Evolutionary conservation across 2,113 vertebrate species (phyloP).

Genomic region (Ciconia stormi): DNA sequence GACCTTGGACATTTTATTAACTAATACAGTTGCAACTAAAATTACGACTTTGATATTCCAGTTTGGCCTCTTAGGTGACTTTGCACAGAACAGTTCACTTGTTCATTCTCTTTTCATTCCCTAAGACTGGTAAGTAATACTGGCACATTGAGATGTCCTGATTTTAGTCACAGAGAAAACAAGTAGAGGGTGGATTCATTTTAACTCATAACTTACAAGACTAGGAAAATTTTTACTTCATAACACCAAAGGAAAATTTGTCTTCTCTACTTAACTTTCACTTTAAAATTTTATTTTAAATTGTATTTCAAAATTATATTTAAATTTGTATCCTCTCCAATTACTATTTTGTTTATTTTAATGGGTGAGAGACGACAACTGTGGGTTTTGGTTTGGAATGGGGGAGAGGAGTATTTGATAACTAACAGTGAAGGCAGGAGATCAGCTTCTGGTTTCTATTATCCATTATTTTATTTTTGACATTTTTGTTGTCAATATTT

Average conservation of each 20-base stretch:
- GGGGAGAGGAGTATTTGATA: neutral
- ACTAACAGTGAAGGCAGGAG: neutral
- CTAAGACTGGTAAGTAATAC: neutral
- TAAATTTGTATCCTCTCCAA: neutral
- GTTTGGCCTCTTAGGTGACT: neutral
- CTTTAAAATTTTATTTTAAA: neutral
- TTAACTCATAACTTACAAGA: neutral
- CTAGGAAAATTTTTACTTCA: neutral
- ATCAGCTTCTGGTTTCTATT: neutral
- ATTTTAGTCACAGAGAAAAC: neutral
- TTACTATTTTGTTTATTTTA: neutral
- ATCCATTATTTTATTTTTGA: neutral
- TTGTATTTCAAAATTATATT: neutral
- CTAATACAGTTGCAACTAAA: neutral
- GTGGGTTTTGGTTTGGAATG: neutral
- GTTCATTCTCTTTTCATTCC: neutral
- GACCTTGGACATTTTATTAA: neutral
- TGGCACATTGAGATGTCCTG: neutral
- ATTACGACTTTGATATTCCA: neutral
- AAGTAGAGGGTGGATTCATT: neutral
- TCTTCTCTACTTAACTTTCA: neutral
- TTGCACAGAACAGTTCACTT: neutral
- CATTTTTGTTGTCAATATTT: neutral
- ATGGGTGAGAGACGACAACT: neutral
- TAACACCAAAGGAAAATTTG: neutral